Base-by-base conservation (phyloP, 64 coral and sea anemone genomes). In the Porites australiensis region DNA sequence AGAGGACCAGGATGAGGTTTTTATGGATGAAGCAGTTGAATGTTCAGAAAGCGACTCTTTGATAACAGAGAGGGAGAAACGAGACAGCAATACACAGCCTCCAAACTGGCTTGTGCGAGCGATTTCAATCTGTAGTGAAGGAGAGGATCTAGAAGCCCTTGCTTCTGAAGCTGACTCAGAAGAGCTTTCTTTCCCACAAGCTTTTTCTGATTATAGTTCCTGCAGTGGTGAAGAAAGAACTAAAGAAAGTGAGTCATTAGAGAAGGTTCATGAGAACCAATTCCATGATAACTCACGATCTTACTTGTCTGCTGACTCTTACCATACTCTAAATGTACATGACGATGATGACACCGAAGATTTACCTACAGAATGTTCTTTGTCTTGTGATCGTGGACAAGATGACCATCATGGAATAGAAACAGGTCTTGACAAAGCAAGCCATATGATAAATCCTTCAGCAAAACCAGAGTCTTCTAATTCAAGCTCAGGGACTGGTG, bases 121-220 rank as follows among this genome's bases (percentile, higher is more conserved):
- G 72, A 99, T 99, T 86, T 96, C 94, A 8, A 79, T 99, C 16
- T 99, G 98, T 27, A 99, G 98, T 63, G 98, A 96, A 52, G 98
- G 98, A 58, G 98, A 99, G 22, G 98, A 99, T 27, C 87, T 99
- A 50, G 94, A 99, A 74, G 55, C 77, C 18, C 79, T 99, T 57
- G 98, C 98, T 47, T 94, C 91, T 77, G 91, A 94, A 93, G 98
- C 94, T 49, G 94, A 91, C 77, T 44, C 58, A 1, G 92, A 82
- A n/a, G 95, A 94, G 58, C 63, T 94, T 37, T 66, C 75, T 58
- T 96, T 93, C 77, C 95, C 95, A 15, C 79, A 72, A 91, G 91
- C 92, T 8, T 98, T 98, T 58, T 91, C 95, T n/a, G 88, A 94
- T 18, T 20, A 79, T 72, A 57, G 49, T 79, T 50, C 79, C 65